These are phyloP conservation scores for Phacellophora camtschatica DNA, from an alignment of 30 jellyfish, hydroid and myxozoan species.

Conservation along the genomic window DNA sequence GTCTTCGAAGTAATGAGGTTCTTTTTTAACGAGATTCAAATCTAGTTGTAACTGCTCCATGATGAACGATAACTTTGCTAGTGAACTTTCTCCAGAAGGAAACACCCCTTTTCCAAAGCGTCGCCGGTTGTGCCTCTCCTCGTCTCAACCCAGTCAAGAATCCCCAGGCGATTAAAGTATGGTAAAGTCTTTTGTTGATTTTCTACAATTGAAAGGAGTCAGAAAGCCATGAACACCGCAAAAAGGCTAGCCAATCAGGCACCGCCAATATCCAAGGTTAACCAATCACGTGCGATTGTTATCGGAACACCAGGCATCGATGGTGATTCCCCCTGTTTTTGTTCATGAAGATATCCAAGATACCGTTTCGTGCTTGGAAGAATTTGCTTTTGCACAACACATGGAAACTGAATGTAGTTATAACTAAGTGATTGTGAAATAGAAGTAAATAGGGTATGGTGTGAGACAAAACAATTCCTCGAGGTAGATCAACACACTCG, in stretches of 20 bases:
- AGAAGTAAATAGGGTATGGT: too few species aligned
- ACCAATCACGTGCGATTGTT: constrained; percentile 14
- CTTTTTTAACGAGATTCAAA: constrained; percentile 76
- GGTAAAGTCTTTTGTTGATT: constrained; percentile 5
- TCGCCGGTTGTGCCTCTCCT: neutral
- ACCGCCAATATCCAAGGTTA: constrained; percentile 13
- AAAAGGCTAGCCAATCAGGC: constrained; percentile 25
- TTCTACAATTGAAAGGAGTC: constrained; percentile 8
- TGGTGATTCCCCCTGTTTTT: constrained; percentile 47
- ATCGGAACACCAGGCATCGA: constrained; percentile 18
- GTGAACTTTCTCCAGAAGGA: neutral
- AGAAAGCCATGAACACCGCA: constrained; percentile 35
- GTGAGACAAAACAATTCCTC: too few species aligned
- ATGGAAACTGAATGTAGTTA: too few species aligned
- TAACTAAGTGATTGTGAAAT: too few species aligned
- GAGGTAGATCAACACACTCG: too few species aligned
- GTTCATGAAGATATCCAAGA: too few species aligned
- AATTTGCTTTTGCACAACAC: too few species aligned
- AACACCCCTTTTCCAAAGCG: constrained; percentile 48
- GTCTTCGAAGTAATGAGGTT: constrained; percentile 79
- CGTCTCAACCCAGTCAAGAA: constrained; percentile 36
- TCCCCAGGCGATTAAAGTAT: constrained; percentile 47
- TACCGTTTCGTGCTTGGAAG: too few species aligned
- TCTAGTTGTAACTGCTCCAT: constrained; percentile 88
- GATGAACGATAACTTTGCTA: neutral